Evolutionary conservation across 2,888 invertebrate species (phyloP).

Genomic region (Drosophila koepferae): DNA sequence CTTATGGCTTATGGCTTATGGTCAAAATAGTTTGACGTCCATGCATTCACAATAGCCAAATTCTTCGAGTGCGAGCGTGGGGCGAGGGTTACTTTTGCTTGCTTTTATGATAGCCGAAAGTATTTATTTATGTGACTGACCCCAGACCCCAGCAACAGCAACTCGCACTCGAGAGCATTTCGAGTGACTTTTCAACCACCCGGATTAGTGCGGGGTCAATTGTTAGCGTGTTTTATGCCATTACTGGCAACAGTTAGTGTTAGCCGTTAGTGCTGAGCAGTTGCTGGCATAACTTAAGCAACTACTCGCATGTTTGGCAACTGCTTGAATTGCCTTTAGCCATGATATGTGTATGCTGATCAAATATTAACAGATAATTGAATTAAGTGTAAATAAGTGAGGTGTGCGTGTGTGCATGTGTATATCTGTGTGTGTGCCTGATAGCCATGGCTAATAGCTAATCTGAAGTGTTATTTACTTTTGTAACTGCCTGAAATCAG

Average conservation of each 20-base stretch:
- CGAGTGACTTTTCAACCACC: conserved; percentile 43
- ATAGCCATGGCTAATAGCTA: conserved; percentile 32
- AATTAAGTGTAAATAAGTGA: conserved; percentile 75
- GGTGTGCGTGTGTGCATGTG: conserved; percentile 24
- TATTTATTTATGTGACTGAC: conserved; percentile 63
- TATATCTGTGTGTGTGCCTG: not conserved
- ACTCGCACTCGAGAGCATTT: not conserved
- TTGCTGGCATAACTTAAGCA: conserved; percentile 42
- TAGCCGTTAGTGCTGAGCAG: not conserved
- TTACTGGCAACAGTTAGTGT: conserved; percentile 8
- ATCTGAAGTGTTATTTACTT: conserved; percentile 25
- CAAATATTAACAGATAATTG: conserved; percentile 81
- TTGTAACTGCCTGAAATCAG: not conserved
- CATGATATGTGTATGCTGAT: conserved; percentile 40
- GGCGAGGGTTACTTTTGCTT: conserved; percentile 23
- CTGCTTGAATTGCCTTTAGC: conserved; percentile 28
- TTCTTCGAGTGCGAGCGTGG: not conserved
- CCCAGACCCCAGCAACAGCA: not conserved
- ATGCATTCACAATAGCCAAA: conserved; percentile 35
- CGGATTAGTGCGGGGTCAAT: conserved; percentile 32
- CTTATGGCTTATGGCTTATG: conserved; percentile 43
- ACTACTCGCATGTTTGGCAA: conserved; percentile 24
- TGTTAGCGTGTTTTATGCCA: conserved; percentile 49
- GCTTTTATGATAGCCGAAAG: conserved; percentile 43
- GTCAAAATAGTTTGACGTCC: conserved; percentile 67